Evolutionary conservation across 2,113 vertebrate species (phyloP).

Genomic region (Gorsachius goisagi): DNA sequence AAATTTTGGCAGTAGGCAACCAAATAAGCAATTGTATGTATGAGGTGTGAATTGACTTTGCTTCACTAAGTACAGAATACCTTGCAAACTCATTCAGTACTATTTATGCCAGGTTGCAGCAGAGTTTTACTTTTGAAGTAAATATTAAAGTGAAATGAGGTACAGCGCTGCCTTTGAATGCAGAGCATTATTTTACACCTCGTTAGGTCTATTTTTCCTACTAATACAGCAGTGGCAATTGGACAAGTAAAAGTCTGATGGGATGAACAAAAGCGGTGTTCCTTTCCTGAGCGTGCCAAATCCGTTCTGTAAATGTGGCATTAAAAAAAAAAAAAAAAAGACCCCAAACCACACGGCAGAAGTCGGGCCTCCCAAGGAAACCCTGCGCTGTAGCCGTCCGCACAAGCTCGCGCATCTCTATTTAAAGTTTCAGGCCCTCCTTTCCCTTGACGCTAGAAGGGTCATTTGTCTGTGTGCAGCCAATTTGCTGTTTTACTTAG

Average conservation of each 20-base stretch:
- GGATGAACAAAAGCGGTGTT: constrained; percentile 12
- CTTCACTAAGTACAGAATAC: constrained; percentile 19
- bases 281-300: background rate
- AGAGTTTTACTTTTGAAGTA: constrained; percentile 45
- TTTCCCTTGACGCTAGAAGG: background rate
- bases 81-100: background rate
- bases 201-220: constrained; percentile 32
- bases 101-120: constrained; percentile 19
- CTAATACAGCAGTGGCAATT: background rate
- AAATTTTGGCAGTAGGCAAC: background rate
- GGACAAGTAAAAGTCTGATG: background rate
- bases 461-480: background rate
- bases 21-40: background rate
- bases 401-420: background rate
- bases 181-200: constrained; percentile 34
- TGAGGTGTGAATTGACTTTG: constrained; percentile 5
- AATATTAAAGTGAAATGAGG: constrained; percentile 22
- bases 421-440: constrained; percentile 5
- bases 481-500: background rate
- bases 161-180: background rate
- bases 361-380: constrained; percentile 25
- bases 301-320: constrained; percentile 29
- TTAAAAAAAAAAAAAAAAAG: background rate
- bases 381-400: background rate
- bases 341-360: background rate